Conservation (phyloP, 2,113 vertebrate genomes). For the Oncorhynchus gorbuscha region DNA sequence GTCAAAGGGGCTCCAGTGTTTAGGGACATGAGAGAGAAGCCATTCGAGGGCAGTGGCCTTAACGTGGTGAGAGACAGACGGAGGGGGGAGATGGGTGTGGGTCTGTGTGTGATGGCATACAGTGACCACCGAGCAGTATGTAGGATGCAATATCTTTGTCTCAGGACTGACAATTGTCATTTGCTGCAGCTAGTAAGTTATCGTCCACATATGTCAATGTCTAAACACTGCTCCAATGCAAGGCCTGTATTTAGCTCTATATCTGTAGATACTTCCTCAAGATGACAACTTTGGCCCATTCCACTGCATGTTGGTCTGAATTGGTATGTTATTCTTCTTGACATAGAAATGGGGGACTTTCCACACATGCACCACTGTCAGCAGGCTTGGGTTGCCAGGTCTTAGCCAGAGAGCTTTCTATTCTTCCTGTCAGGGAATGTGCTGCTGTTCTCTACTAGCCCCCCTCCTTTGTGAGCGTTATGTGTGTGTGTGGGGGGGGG, state of each 20-base stretch:
- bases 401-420: conserved; percentile 18
- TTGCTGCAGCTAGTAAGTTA: too few species aligned
- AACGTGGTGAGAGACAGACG: conserved; percentile 73
- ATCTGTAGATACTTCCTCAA: conserved; percentile 23
- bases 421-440: conserved; percentile 62
- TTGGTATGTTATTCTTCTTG: too few species aligned
- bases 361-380: too few species aligned
- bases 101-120: not conserved
- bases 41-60: conserved; percentile 76
- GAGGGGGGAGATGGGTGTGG: conserved; percentile 51
- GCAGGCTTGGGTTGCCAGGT: conserved; percentile 52
- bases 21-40: conserved; percentile 88
- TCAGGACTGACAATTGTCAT: too few species aligned
- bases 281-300: conserved; percentile 77
- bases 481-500: conserved; percentile 15
- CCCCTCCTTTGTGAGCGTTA: conserved; percentile 69
- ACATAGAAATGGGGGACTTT: too few species aligned
- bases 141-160: too few species aligned
- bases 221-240: too few species aligned
- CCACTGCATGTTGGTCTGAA: not conserved
- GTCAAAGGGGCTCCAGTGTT: conserved; percentile 87
- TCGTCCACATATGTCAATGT: too few species aligned
- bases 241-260: too few species aligned
- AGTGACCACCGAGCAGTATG: too few species aligned
- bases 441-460: conserved; percentile 61